phyloP scores from a whole-genome alignment of 2,797 vertebrate species.

The Protonibea diacanthus region DNA sequence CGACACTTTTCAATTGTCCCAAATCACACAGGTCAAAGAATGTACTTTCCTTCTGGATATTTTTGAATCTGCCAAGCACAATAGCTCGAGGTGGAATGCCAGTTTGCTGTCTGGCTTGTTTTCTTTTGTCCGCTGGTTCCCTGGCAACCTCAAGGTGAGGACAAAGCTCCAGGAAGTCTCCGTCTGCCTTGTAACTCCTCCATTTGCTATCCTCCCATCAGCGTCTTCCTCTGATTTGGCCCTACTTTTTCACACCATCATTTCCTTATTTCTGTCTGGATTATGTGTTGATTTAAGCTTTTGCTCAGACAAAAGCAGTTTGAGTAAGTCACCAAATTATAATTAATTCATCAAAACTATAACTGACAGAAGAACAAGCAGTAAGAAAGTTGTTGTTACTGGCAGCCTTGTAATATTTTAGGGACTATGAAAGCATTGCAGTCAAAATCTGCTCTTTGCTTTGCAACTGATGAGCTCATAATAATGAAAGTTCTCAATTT shows the following conservation, averaged over 20 bases:
- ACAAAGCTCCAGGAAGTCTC: not conserved
- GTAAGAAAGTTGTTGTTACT: not conserved
- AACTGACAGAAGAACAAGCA: not conserved
- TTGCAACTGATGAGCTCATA: constrained; percentile 12
- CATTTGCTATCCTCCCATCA: too few relatives aligned
- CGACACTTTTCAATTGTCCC: too few relatives aligned
- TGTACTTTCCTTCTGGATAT: not conserved
- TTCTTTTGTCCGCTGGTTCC: not conserved
- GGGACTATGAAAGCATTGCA: not conserved
- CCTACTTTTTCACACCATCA: too few relatives aligned
- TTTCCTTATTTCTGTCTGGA: too few relatives aligned
- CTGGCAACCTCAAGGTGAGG: not conserved
- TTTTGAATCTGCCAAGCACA: not conserved
- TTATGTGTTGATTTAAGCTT: too few relatives aligned
- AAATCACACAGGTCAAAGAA: too few relatives aligned
- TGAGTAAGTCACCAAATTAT: not conserved
- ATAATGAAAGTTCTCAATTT: constrained; percentile 19
- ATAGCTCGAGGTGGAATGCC: not conserved
- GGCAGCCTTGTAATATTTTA: not conserved
- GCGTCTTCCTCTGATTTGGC: too few relatives aligned
- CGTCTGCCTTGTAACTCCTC: too few relatives aligned
- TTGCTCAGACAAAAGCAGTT: not conserved
- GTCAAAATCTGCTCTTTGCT: not conserved
- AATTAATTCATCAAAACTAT: not conserved
- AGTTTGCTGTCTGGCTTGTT: not conserved